phyloP scores from a whole-genome alignment of 2,113 vertebrate species.

The Pycnonotus jocosus region DNA sequence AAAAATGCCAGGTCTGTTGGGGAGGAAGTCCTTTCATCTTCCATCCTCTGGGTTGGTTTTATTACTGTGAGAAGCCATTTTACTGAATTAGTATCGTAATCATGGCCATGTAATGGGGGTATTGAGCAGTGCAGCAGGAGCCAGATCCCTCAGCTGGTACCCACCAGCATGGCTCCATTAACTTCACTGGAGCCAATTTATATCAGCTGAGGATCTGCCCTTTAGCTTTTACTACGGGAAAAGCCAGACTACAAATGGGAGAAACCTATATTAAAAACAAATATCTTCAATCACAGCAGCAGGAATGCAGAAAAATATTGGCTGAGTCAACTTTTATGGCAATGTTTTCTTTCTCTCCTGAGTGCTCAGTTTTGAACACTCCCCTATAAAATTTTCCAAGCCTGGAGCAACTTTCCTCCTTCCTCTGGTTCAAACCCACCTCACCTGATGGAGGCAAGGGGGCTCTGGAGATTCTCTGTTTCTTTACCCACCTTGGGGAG shows the following conservation, averaged over 20 bases:
- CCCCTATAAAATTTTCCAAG: conserved; percentile 40
- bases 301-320: conserved; percentile 44
- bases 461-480: background rate
- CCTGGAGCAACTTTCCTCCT: conserved; percentile 9
- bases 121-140: background rate
- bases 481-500: background rate
- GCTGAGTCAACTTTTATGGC: conserved; percentile 54
- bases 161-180: conserved; percentile 36
- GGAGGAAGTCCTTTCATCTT: conserved; percentile 45
- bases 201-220: conserved; percentile 56
- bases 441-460: background rate
- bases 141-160: conserved; percentile 52
- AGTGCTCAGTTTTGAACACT: conserved; percentile 7
- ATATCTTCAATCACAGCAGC: conserved; percentile 49
- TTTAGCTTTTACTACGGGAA: conserved; percentile 36
- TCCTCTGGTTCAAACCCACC: background rate
- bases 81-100: conserved; percentile 47
- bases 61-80: background rate
- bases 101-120: background rate
- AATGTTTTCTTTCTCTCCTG: conserved; percentile 25
- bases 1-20: background rate
- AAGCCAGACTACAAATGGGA: conserved; percentile 28
- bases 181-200: conserved; percentile 38
- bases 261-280: conserved; percentile 55
- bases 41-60: conserved; percentile 17